A percentile compares a stretch with the other conserved stretches of the same genome.
Conservation (phyloP, 1,140 invertebrate genomes). For the Saccostrea glomerata region DNA sequence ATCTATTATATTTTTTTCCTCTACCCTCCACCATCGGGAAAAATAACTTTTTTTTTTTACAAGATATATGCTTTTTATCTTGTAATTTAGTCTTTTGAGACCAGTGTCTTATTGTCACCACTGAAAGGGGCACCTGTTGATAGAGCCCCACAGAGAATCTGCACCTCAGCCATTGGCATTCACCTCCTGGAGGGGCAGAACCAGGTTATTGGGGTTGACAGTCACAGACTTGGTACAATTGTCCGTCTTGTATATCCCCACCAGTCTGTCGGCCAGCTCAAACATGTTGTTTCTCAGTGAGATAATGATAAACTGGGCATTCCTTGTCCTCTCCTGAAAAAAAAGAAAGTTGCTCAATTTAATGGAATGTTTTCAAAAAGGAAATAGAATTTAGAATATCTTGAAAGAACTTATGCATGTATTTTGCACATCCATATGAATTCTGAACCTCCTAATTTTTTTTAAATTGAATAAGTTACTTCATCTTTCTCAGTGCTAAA, state of each 20-base stretch:
- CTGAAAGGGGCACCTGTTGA: not conserved
- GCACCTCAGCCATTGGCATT: not conserved
- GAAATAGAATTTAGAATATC: no score
- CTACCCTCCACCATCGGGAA: no score
- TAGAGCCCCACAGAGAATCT: not conserved
- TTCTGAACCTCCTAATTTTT: no score
- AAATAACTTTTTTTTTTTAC: no score
- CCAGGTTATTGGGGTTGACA: slow-evolving; percentile 74
- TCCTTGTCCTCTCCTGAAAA: slow-evolving; percentile 93
- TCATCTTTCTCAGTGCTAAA: no score
- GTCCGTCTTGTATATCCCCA: slow-evolving; percentile 97
- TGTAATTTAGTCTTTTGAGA: not conserved
- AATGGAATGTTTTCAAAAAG: not conserved
- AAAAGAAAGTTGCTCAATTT: not conserved
- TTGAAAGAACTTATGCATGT: no score
- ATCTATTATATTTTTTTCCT: no score
- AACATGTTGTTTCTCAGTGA: slow-evolving; percentile 99
- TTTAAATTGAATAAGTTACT: no score
- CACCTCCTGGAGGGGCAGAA: slow-evolving; percentile 55
- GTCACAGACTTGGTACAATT: slow-evolving; percentile 92
- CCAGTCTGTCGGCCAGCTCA: slow-evolving; percentile 92
- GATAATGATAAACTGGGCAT: slow-evolving; percentile 99
- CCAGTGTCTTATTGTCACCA: not conserved
- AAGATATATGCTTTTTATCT: no score
- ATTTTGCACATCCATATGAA: no score